Evolutionary conservation across 2,888 invertebrate genomes (phyloP), one percentile per base, ranked within the genome.

Genomic region (Aplocera efformata): DNA sequence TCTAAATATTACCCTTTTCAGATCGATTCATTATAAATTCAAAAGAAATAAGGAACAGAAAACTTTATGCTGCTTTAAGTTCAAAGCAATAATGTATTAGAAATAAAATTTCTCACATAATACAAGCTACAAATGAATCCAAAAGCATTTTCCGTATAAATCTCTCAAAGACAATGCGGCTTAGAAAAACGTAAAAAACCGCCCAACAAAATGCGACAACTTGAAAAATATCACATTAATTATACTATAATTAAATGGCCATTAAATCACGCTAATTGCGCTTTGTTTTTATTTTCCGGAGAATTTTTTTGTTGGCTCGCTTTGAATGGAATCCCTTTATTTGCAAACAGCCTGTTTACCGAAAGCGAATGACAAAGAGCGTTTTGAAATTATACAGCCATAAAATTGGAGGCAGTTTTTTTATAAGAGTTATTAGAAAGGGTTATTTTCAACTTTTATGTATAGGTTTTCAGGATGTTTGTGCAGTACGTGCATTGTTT

Each of bases 181-280:
- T 47, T 48, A 48, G 50, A 45, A 58, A 56, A 48, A 37, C 42
- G 49, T 28, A 60, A 30, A 57, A 50, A 58, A 62, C 53, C 42
- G 32, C 32, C 40, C 36, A 11, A 26, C 40, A 58, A 58, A 57
- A 62, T 50, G 57, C 63, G 57, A 60, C 62, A 64, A 63, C 63
- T 63, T 67, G 59, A 67, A 78, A 76, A 75, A 77, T 73, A 77
- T 74, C 69, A 67, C 74, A 80, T 83, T 79, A 79, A 82, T 86
- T 83, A 81, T 72, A 64, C 69, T 74, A 71, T 79, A 76, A 85
- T 85, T 81, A 85, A 85, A 85, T 67, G 76, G 67, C 75, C 80
- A 74, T 86, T 86, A 86, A 86, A 88, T 88, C 85, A 83, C 76
- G 77, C 79, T 82, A 86, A 86, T 84, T 84, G 85, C 80, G 76